These are phyloP conservation scores for Drosophila formosana DNA, from an alignment of 2,888 invertebrate genomes.

Conservation along the genomic window DNA sequence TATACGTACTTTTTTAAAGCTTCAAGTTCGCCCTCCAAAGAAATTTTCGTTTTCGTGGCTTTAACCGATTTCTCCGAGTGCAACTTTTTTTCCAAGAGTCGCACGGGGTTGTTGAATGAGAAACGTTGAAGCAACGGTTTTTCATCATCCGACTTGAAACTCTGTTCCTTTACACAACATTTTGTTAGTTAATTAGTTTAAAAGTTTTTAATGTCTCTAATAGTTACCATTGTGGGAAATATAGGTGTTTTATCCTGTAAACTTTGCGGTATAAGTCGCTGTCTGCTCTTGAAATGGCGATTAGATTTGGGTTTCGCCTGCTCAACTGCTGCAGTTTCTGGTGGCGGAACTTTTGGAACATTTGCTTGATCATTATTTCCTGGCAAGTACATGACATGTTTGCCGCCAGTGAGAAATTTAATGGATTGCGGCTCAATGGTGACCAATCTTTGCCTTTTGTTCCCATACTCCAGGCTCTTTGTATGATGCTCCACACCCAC, in stretches of 20 bases:
- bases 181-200: background rate
- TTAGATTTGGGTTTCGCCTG: conserved; percentile 36
- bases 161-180: conserved; percentile 21
- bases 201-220: background rate
- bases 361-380: conserved; percentile 45
- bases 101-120: conserved; percentile 93
- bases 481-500: conserved; percentile 49
- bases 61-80: conserved; percentile 91
- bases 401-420: conserved; percentile 88
- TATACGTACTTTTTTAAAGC: conserved; percentile 89
- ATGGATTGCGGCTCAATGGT: conserved; percentile 82
- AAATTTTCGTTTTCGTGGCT: conserved; percentile 92
- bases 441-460: conserved; percentile 47
- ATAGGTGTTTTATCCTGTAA: conserved; percentile 64
- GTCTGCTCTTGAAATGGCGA: conserved; percentile 54
- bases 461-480: conserved; percentile 58
- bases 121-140: conserved; percentile 87
- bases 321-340: conserved; percentile 23
- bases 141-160: conserved; percentile 41
- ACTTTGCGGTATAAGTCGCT: conserved; percentile 56
- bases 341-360: conserved; percentile 6
- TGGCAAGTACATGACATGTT: conserved; percentile 92
- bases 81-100: conserved; percentile 91
- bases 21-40: conserved; percentile 91
- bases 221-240: conserved; percentile 38